Percentiles rank a stretch among this genome's conserved stretches.
Evolutionary conservation across 2,888 invertebrate species (phyloP).

Genomic region (Melieria picta): DNA sequence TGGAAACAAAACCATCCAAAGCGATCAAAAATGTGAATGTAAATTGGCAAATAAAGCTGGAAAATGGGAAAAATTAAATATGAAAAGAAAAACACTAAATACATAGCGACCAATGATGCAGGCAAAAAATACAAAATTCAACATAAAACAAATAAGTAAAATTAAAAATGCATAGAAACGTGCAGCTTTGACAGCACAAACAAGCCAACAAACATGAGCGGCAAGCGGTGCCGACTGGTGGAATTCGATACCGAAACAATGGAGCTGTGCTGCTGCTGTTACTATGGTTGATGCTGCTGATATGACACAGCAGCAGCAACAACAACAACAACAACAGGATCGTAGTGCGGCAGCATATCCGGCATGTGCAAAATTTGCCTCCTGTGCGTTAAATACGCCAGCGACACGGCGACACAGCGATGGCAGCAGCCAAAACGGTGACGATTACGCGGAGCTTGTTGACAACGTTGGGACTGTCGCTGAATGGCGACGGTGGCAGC

Average conservation of each 20-base stretch:
- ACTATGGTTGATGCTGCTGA: constrained; percentile 4
- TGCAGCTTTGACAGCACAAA: background rate
- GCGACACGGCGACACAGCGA: background rate
- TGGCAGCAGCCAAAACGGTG: too few species aligned
- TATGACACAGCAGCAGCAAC: constrained; percentile 7
- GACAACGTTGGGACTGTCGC: too few species aligned
- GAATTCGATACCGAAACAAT: too few species aligned
- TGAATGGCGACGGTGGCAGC: too few species aligned
- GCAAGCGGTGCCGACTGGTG: too few species aligned
- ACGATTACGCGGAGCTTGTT: too few species aligned
- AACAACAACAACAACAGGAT: too few species aligned
- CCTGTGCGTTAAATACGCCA: constrained; percentile 20
- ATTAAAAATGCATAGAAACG: background rate
- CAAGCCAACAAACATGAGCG: background rate
- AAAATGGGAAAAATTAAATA: background rate
- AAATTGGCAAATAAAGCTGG: background rate
- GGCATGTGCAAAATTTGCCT: constrained; percentile 31
- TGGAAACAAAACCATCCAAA: background rate
- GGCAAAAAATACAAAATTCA: background rate
- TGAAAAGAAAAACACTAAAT: background rate
- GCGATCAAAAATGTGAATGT: background rate
- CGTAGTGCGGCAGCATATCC: constrained; percentile 24
- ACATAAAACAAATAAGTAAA: background rate
- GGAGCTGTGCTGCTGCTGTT: background rate
- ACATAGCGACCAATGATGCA: background rate